phyloP scores from a whole-genome alignment of 2,113 vertebrate genomes.

The Bambusicola thoracicus region DNA sequence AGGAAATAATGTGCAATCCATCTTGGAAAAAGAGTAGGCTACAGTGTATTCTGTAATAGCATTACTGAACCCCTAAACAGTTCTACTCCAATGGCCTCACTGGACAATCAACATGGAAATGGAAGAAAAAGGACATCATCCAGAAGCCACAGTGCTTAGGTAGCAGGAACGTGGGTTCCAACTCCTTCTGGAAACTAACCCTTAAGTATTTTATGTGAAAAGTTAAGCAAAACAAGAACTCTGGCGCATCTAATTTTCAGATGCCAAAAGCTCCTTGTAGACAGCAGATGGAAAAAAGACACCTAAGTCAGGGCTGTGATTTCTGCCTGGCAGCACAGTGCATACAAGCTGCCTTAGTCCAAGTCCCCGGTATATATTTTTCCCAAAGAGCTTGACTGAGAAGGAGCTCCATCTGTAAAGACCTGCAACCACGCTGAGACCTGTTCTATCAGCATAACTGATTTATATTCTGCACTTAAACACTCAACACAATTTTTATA shows the following conservation, averaged over 20 bases:
- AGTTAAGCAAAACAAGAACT: not conserved
- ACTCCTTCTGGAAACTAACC: not conserved
- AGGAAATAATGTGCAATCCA: not conserved
- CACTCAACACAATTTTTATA: slow-evolving; percentile 2
- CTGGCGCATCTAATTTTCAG: not conserved
- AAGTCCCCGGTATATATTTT: not conserved
- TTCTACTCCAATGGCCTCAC: not conserved
- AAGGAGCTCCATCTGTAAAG: not conserved
- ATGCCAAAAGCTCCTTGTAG: not conserved
- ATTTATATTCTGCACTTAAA: not conserved
- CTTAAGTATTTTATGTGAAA: not conserved
- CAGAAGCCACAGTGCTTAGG: not conserved
- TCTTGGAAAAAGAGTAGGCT: not conserved
- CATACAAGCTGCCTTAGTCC: not conserved
- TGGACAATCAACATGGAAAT: not conserved
- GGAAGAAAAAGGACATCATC: not conserved
- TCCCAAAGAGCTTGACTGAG: not conserved
- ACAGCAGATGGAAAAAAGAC: slow-evolving; percentile 25
- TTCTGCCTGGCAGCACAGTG: not conserved
- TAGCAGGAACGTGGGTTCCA: not conserved
- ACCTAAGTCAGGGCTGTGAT: not conserved
- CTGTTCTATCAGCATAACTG: not conserved
- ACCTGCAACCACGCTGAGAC: fast-evolving
- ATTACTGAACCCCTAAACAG: not conserved
- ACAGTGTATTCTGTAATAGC: not conserved